phyloP scores from a whole-genome alignment of 2,797 vertebrate species.

The Chiloscyllium punctatum region DNA sequence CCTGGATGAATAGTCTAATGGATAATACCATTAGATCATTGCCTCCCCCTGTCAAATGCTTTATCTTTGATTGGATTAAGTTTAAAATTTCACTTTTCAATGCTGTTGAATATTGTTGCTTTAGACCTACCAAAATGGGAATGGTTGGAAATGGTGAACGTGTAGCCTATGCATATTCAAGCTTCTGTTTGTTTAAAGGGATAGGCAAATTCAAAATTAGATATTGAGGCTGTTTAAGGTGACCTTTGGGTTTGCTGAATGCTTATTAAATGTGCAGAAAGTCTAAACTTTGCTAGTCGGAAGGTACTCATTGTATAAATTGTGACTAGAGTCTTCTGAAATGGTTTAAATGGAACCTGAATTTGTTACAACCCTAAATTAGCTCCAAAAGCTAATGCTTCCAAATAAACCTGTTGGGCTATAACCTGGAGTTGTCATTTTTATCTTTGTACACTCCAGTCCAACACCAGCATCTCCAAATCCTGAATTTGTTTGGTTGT shows the following conservation, averaged over 20 bases:
- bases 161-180: not conserved
- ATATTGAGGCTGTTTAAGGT: not conserved
- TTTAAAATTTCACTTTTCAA: no score
- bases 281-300: not conserved
- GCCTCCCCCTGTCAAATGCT: no score
- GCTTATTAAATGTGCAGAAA: not conserved
- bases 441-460: no score
- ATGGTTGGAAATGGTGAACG: not conserved
- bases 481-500: not conserved
- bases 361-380: no score
- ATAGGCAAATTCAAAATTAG: not conserved
- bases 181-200: not conserved
- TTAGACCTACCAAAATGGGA: not conserved
- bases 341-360: not conserved
- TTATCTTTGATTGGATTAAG: no score
- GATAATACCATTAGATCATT: no score
- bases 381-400: no score
- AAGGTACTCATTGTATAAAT: not conserved
- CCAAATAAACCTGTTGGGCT: no score
- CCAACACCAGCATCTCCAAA: no score
- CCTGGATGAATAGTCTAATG: no score
- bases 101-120: not conserved
- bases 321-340: not conserved
- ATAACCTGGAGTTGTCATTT: no score
- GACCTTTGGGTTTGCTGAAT: not conserved